Conservation (phyloP, 2,888 invertebrate species). For the Meteorus colon region DNA sequence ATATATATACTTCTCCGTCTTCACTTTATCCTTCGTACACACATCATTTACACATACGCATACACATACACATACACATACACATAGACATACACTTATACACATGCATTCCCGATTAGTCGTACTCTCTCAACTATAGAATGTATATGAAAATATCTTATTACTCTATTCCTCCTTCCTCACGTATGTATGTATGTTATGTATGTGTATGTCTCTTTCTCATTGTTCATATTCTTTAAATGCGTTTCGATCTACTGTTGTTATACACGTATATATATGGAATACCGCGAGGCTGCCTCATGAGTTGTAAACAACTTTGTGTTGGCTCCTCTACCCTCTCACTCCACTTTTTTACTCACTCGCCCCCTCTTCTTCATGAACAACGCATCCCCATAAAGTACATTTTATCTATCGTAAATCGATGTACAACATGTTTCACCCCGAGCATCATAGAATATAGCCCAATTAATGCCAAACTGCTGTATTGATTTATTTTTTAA, state of each 20-base stretch:
- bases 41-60: no score
- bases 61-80: no score
- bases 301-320: slow-evolving; percentile 66
- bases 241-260: not conserved
- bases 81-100: not conserved
- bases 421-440: slow-evolving; percentile 70
- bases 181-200: no score
- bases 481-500: slow-evolving; percentile 71
- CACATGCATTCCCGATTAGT: not conserved
- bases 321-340: slow-evolving; percentile 5
- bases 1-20: slow-evolving; percentile 40
- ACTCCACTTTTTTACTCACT: slow-evolving; percentile 52
- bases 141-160: not conserved
- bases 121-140: not conserved
- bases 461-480: slow-evolving; percentile 73
- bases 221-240: not conserved
- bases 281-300: slow-evolving; percentile 46
- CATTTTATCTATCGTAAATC: slow-evolving; percentile 73
- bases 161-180: not conserved
- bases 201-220: not conserved
- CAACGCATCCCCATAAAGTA: slow-evolving; percentile 72
- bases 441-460: slow-evolving; percentile 68
- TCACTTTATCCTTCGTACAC: slow-evolving; percentile 34
- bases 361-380: slow-evolving; percentile 61
- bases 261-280: not conserved